These are phyloP conservation scores for Manis pentadactyla DNA, from an alignment of 2,797 vertebrate genomes.

Conservation along the genomic window DNA sequence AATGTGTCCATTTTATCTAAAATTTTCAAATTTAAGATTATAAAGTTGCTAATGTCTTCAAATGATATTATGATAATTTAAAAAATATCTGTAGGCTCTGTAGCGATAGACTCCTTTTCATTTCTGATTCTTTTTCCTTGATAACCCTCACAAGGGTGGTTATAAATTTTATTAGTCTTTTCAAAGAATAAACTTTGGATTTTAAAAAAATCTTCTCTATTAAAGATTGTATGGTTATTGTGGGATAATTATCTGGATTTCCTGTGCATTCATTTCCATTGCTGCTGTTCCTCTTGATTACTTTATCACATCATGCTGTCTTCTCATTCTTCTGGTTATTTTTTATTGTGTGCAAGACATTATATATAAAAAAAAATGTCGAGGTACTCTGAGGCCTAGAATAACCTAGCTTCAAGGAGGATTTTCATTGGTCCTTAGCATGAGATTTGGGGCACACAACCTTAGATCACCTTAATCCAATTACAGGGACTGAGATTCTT, in stretches of 20 bases:
- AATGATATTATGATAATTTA: background rate
- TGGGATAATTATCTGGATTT: background rate
- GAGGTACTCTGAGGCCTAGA: background rate
- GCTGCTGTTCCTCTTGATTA: background rate
- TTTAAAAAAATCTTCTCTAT: background rate
- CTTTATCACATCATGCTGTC: background rate
- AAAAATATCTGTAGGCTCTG: background rate
- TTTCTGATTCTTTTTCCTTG: constrained; percentile 9
- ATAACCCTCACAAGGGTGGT: background rate
- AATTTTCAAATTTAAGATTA: background rate
- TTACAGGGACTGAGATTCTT: background rate
- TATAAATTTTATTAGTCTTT: background rate
- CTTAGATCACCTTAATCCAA: background rate
- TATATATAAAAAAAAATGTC: background rate
- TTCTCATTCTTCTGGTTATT: background rate
- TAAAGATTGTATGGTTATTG: background rate
- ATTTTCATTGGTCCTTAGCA: background rate
- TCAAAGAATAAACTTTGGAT: background rate
- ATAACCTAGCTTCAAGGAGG: background rate
- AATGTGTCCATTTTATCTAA: background rate
- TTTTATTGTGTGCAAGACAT: background rate
- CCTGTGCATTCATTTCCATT: background rate
- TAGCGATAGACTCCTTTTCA: background rate
- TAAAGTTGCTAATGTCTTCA: background rate
- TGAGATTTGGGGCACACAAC: background rate